phyloP scores from a whole-genome alignment of 2,888 invertebrate species.

The Colostygia pectinataria region DNA sequence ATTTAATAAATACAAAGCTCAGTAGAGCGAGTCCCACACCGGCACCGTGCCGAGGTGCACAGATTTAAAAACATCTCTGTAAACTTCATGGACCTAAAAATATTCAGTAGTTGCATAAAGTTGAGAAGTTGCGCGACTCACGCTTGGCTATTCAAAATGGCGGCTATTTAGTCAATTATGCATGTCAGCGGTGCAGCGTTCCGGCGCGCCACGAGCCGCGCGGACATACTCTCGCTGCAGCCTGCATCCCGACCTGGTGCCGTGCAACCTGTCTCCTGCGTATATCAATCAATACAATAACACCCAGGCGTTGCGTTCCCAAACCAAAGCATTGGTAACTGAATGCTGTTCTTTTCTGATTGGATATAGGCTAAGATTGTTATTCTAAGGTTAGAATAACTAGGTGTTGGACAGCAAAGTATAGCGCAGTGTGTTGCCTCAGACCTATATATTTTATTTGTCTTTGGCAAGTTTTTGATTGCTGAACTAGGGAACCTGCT shows the following conservation, averaged over 20 bases:
- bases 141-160: conserved; percentile 39
- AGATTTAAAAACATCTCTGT: conserved; percentile 25
- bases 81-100: conserved; percentile 34
- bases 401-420: not conserved
- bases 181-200: conserved; percentile 26
- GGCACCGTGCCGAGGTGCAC: conserved; percentile 1
- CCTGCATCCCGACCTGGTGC: too few species aligned
- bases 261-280: too few species aligned
- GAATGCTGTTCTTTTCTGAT: too few species aligned
- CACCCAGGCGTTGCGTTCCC: too few species aligned
- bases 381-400: too few species aligned
- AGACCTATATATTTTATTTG: too few species aligned
- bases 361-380: too few species aligned
- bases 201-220: not conserved
- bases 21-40: not conserved
- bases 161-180: conserved; percentile 38
- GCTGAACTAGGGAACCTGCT: too few species aligned
- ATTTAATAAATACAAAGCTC: conserved; percentile 7
- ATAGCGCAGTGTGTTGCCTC: not conserved
- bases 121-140: conserved; percentile 31
- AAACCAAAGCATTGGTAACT: too few species aligned
- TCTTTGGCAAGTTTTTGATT: too few species aligned
- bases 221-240: too few species aligned
- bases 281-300: too few species aligned
- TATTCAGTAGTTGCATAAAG: conserved; percentile 38